Evolutionary conservation across 2,888 invertebrate genomes (phyloP), one percentile per base, ranked within the genome.

Genomic region (Laspeyria flexula): DNA sequence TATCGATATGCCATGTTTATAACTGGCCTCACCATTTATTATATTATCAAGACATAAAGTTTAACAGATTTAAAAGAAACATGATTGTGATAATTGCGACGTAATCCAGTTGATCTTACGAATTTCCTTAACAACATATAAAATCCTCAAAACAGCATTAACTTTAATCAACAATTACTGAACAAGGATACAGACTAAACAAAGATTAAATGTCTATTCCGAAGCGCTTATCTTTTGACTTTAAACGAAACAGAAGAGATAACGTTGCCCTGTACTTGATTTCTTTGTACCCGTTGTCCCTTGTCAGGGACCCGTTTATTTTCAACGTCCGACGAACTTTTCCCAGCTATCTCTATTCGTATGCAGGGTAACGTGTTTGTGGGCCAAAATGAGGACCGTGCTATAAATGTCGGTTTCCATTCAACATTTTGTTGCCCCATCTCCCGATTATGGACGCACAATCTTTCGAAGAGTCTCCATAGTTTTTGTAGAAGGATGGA

Each of bases 401-500:
- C 42, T 27, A 45, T 55, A 46, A 43, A 55, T 43, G 45, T 35
- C 39, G 37, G 40, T 39, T 39, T 63, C 55, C 52, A 66, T 52
- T 52, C 39, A 50, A 55, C 47, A 47, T 59, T 50, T 55, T 55
- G 50, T 46, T 13, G 29, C 15, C 45, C 38, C 53, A 53, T 59
- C 60, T 23, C 31, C 29, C 27, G 43, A 43, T 50, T 40, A 45
- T 27, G 44, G 53, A 55, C 43, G 42, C 25, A 40, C 60, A 46
- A 47, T 42, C 50, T 41, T 43, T 6, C 38, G 33, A 53, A 60
- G 51, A 61, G 49, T 55, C 45, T 58, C 55, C 37, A 13, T 45
- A 55, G 55, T 50, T 55, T 65, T 69, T 35, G 43, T 43, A 46
- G 43, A 37, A 58, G 51, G 58, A 48, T 58, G 39, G 59, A 56